Percentiles rank a stretch among this genome's conserved stretches.
phyloP scores from a whole-genome alignment of 2,888 invertebrate species.

The Metallyticus violacea region DNA sequence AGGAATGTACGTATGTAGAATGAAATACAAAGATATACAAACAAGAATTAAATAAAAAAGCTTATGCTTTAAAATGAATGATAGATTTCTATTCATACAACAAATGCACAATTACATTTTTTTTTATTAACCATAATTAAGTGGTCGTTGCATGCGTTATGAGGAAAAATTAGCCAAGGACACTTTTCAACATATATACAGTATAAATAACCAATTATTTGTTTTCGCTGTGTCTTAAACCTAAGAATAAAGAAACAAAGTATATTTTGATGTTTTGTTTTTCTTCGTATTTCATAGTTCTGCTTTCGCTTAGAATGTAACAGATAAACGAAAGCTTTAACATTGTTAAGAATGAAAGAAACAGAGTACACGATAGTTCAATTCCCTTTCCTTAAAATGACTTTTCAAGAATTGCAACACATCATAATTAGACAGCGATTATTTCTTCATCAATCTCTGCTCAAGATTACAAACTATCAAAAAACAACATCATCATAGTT shows the following conservation, averaged over 20 bases:
- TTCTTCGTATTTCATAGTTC: background rate
- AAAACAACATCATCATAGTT: background rate
- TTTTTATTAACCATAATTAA: background rate
- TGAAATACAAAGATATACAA: conserved; percentile 25
- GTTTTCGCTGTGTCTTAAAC: conserved; percentile 26
- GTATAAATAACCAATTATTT: conserved; percentile 8
- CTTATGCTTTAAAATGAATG: background rate
- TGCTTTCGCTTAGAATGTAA: background rate
- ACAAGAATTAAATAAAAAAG: conserved; percentile 23
- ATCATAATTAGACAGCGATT: background rate
- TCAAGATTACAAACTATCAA: background rate
- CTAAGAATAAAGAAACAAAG: conserved; percentile 11
- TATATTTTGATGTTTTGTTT: background rate
- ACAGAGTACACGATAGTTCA: conserved; percentile 9
- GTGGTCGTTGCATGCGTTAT: conserved; percentile 22
- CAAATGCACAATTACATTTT: conserved; percentile 8
- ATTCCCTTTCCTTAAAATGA: conserved; percentile 15
- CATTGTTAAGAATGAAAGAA: conserved; percentile 10
- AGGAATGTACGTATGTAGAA: conserved; percentile 30
- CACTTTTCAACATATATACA: conserved; percentile 23
- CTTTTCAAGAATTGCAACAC: background rate
- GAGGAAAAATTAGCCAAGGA: conserved; percentile 19
- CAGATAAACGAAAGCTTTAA: background rate
- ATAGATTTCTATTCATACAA: conserved; percentile 7
- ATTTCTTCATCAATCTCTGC: background rate